Percentiles rank a stretch among this genome's conserved stretches.
Conservation (phyloP, 2,797 vertebrate species). For the Poeciliopsis infans region DNA sequence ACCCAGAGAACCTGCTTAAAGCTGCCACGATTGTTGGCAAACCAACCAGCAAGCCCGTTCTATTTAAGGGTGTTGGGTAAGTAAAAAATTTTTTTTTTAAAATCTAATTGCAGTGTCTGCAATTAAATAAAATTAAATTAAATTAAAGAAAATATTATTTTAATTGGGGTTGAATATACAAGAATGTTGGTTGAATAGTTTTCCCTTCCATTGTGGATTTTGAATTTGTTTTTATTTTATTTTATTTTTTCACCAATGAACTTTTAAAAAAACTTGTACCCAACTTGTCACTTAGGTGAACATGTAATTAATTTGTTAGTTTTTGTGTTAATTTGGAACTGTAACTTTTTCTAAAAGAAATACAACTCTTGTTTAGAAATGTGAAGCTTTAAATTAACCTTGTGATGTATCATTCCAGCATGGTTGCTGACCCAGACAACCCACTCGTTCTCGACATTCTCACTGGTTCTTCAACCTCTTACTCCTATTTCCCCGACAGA, state of each 20-base stretch:
- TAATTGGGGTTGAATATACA: background rate
- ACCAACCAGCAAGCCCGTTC: constrained; percentile 86
- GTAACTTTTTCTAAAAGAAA: background rate
- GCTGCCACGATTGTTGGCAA: constrained; percentile 96
- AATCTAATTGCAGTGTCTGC: background rate
- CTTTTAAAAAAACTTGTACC: background rate
- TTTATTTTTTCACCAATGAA: background rate
- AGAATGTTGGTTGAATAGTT: background rate
- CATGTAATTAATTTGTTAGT: no score
- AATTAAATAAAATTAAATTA: background rate
- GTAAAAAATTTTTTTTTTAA: no score
- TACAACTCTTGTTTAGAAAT: background rate
- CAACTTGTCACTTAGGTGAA: background rate
- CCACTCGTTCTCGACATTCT: constrained; percentile 96
- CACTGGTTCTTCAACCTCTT: constrained; percentile 95
- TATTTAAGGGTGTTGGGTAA: constrained; percentile 97
- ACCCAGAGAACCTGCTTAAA: constrained; percentile 92
- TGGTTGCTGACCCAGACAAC: constrained; percentile 98
- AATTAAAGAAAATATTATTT: background rate
- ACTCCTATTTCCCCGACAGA: constrained; percentile 96
- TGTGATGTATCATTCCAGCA: constrained; percentile 70
- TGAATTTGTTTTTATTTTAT: background rate
- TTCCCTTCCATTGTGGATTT: background rate
- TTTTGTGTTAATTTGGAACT: background rate
- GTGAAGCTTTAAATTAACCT: background rate